Conservation (phyloP, 2,797 vertebrate genomes). For the Phataginus tetradactyla region DNA sequence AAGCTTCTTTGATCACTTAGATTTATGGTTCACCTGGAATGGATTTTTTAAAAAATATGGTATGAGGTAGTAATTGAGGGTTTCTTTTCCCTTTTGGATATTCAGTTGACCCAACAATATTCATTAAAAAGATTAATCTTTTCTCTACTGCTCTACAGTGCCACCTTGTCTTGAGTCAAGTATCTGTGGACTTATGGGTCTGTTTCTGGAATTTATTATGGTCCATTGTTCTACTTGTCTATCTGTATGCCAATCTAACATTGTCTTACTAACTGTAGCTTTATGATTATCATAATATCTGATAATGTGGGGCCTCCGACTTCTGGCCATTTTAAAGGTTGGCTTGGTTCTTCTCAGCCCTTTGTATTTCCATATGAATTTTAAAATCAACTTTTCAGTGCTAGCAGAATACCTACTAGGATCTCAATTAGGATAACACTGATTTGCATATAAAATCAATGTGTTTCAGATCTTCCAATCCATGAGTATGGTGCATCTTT, state of each 20-base stretch:
- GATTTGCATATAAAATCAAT: not conserved
- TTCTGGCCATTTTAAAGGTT: not conserved
- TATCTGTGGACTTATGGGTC: accelerated
- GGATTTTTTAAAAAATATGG: too few species aligned
- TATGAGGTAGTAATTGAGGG: not conserved
- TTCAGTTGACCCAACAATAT: not conserved
- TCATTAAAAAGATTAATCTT: not conserved
- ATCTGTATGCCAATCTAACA: not conserved
- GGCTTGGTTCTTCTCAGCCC: not conserved
- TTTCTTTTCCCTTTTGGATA: not conserved
- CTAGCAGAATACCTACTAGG: not conserved
- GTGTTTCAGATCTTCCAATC: not conserved
- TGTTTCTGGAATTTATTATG: not conserved
- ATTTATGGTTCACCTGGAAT: not conserved
- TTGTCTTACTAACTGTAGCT: too few species aligned
- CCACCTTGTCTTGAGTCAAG: not conserved
- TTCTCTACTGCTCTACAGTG: not conserved
- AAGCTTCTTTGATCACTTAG: not conserved
- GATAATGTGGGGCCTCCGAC: not conserved
- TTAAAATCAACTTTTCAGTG: not conserved
- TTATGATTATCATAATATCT: accelerated
- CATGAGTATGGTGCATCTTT: not conserved
- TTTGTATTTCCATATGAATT: not conserved
- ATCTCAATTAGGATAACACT: not conserved
- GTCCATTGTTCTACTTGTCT: not conserved